Evolutionary conservation across 2,113 vertebrate species (phyloP).

Genomic region (Platycercus adscitus): DNA sequence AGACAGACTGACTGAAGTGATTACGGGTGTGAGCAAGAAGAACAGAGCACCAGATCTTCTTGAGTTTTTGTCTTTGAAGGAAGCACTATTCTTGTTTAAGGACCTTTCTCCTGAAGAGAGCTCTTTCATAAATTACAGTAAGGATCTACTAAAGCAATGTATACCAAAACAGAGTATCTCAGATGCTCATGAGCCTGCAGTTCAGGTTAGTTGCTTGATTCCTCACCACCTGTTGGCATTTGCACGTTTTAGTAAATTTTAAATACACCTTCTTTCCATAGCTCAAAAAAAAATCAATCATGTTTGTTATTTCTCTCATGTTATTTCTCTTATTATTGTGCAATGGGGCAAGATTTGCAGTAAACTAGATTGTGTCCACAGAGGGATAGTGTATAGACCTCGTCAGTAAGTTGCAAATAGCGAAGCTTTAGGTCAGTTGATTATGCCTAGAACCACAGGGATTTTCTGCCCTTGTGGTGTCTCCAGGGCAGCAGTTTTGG

Average conservation of each 20-base stretch:
- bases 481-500: not conserved
- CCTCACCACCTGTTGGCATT: not conserved
- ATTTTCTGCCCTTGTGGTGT: not conserved
- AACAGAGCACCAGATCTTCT: conserved; percentile 69
- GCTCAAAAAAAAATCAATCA: not conserved
- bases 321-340: not conserved
- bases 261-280: not conserved
- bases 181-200: conserved; percentile 2
- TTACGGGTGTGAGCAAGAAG: conserved; percentile 69
- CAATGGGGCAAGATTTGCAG: not conserved
- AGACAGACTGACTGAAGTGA: conserved; percentile 67
- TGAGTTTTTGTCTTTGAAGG: conserved; percentile 69
- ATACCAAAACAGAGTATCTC: not conserved
- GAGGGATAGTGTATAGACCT: not conserved
- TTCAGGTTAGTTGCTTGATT: conserved; percentile 66
- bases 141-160: conserved; percentile 37
- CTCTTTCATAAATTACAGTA: conserved; percentile 69
- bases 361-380: not conserved
- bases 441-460: not conserved
- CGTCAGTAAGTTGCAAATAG: not conserved
- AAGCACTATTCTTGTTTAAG: conserved; percentile 72
- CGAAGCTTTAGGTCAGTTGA: not conserved
- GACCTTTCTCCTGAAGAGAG: conserved; percentile 71
- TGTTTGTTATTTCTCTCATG: not conserved
- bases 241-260: not conserved